Evolutionary conservation across 2,888 invertebrate genomes (phyloP).

Genomic region (Trichogramma evanescens): DNA sequence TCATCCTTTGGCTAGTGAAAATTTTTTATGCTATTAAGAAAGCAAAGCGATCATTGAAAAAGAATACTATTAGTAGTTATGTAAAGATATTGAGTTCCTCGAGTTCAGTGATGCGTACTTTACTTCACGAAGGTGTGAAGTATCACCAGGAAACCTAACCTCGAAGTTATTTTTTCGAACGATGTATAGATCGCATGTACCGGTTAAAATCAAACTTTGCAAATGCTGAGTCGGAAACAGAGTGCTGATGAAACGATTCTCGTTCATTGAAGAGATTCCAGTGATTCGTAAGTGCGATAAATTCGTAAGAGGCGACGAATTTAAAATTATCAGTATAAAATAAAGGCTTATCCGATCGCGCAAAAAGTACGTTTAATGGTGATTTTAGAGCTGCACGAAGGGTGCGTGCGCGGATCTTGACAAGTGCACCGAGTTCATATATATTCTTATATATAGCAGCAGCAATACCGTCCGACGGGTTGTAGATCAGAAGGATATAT

Average conservation of each 20-base stretch:
- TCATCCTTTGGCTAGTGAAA: too few species aligned
- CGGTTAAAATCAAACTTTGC: not conserved
- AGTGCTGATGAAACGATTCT: too few species aligned
- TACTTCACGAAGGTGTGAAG: not conserved
- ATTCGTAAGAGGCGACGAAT: too few species aligned
- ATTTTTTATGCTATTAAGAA: too few species aligned
- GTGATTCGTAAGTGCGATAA: too few species aligned
- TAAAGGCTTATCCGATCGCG: not conserved
- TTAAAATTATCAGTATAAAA: not conserved
- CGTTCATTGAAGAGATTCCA: too few species aligned
- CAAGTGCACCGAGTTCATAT: too few species aligned
- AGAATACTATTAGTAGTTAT: not conserved
- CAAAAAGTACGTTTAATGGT: not conserved
- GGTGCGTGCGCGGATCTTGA: not conserved
- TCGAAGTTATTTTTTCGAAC: not conserved
- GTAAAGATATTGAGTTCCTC: not conserved
- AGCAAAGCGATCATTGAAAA: not conserved
- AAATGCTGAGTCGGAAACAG: too few species aligned
- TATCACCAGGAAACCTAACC: not conserved
- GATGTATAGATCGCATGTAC: not conserved
- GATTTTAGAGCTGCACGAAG: not conserved
- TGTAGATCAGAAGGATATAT: constrained; percentile 9
- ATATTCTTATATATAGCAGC: too few species aligned
- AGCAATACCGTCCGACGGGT: not conserved
- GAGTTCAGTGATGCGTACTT: not conserved